Evolutionary conservation across 2,113 vertebrate species (phyloP).

Genomic region (Hystrix brachyura): DNA sequence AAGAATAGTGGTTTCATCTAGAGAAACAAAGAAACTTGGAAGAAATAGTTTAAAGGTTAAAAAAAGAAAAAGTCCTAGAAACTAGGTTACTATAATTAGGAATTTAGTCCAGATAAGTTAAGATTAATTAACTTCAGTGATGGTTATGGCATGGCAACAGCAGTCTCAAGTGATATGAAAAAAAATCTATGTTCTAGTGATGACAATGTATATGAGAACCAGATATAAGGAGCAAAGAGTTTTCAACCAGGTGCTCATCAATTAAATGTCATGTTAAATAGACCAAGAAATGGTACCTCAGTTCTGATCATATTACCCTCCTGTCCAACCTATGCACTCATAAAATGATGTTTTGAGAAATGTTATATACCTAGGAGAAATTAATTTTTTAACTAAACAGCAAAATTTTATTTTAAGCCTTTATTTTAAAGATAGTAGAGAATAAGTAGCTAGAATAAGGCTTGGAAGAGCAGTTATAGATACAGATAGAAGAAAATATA

Average conservation of each 20-base stretch:
- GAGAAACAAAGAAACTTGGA: background rate
- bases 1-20: background rate
- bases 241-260: background rate
- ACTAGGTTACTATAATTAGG: background rate
- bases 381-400: background rate
- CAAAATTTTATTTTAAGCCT: background rate
- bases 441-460: background rate
- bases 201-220: background rate
- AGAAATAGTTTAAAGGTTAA: background rate
- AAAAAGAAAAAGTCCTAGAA: background rate
- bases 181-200: background rate
- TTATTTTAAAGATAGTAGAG: background rate
- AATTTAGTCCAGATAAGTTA: background rate
- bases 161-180: background rate
- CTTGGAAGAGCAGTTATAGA: background rate
- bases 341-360: background rate
- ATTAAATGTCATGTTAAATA: slow-evolving; percentile 9
- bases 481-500: background rate
- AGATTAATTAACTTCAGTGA: background rate
- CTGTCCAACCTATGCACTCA: slow-evolving; percentile 4
- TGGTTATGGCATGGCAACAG: background rate
- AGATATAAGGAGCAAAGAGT: background rate
- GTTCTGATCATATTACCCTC: background rate
- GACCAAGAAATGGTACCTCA: background rate
- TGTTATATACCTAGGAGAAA: background rate